phyloP scores from a whole-genome alignment of 2,797 vertebrate genomes.

The Eulemur albifrons region DNA sequence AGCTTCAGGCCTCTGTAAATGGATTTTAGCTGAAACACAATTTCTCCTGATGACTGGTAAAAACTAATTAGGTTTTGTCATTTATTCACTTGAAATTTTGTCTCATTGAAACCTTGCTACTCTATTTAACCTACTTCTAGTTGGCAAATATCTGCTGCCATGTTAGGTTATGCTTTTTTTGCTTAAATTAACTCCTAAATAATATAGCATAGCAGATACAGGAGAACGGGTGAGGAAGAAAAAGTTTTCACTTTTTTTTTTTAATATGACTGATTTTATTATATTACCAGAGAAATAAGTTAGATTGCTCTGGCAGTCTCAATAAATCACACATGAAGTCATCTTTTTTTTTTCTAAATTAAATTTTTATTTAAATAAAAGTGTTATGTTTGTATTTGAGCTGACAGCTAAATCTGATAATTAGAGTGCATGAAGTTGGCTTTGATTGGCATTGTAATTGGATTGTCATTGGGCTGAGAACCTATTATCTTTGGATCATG shows the following conservation, averaged over 20 bases:
- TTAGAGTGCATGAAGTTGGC: slow-evolving; percentile 99
- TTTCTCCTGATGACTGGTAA: slow-evolving; percentile 81
- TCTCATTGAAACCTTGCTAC: slow-evolving; percentile 81
- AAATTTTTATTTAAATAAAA: slow-evolving; percentile 99
- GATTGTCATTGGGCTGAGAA: slow-evolving; percentile 99
- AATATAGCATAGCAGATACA: slow-evolving; percentile 81
- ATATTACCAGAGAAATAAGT: slow-evolving; percentile 87
- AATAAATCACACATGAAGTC: slow-evolving; percentile 90
- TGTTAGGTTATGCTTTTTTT: slow-evolving; percentile 81
- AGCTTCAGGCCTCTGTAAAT: slow-evolving; percentile 61
- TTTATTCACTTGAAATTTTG: slow-evolving; percentile 83
- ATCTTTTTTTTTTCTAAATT: slow-evolving; percentile 88
- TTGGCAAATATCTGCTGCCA: slow-evolving; percentile 82
- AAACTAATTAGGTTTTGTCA: slow-evolving; percentile 84
- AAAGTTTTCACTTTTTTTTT: slow-evolving; percentile 83
- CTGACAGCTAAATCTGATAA: slow-evolving; percentile 99
- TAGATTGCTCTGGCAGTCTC: slow-evolving; percentile 88
- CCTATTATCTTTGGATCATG: slow-evolving; percentile 99
- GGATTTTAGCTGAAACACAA: slow-evolving; percentile 75
- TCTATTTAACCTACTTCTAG: slow-evolving; percentile 84
- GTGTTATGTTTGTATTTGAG: slow-evolving; percentile 99
- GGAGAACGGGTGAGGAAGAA: slow-evolving; percentile 64
- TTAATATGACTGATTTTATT: slow-evolving; percentile 88
- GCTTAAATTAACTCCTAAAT: slow-evolving; percentile 86
- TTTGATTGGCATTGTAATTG: slow-evolving; percentile 99